phyloP scores from a whole-genome alignment of 2,888 invertebrate genomes.

The Chaitophorus viminalis region DNA sequence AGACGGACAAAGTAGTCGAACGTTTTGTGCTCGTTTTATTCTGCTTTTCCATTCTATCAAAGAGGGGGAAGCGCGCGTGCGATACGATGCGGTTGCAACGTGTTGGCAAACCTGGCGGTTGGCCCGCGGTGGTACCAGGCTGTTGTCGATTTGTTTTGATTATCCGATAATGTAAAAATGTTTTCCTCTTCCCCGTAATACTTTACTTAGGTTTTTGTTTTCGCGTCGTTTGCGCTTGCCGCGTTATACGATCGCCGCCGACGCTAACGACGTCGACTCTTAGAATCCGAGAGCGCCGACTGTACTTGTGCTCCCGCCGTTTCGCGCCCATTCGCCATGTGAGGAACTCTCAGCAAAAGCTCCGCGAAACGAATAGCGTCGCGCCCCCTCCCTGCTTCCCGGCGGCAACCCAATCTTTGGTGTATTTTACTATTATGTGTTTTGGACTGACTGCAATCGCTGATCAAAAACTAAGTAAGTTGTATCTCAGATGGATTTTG shows the following conservation, averaged over 20 bases:
- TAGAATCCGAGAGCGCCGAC: neutral
- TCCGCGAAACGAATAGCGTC: constrained; percentile 41
- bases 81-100: neutral
- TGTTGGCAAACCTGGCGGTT: constrained; percentile 50
- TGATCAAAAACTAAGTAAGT: constrained; percentile 43
- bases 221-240: constrained; percentile 29
- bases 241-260: constrained; percentile 10
- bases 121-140: constrained; percentile 59
- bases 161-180: constrained; percentile 61
- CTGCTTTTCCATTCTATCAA: neutral
- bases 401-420: neutral
- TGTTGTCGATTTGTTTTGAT: constrained; percentile 62
- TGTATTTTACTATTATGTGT: constrained; percentile 38
- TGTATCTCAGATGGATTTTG: no score
- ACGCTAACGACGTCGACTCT: constrained; percentile 3
- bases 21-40: neutral
- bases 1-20: no score
- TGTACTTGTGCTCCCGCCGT: neutral
- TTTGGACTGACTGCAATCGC: neutral
- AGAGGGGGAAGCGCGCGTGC: neutral
- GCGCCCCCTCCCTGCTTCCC: constrained; percentile 25
- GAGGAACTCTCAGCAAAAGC: constrained; percentile 36
- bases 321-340: constrained; percentile 49
- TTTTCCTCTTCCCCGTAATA: constrained; percentile 47
- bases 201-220: constrained; percentile 46